Conservation (phyloP, 2,113 vertebrate genomes). For the Lagopus muta region DNA sequence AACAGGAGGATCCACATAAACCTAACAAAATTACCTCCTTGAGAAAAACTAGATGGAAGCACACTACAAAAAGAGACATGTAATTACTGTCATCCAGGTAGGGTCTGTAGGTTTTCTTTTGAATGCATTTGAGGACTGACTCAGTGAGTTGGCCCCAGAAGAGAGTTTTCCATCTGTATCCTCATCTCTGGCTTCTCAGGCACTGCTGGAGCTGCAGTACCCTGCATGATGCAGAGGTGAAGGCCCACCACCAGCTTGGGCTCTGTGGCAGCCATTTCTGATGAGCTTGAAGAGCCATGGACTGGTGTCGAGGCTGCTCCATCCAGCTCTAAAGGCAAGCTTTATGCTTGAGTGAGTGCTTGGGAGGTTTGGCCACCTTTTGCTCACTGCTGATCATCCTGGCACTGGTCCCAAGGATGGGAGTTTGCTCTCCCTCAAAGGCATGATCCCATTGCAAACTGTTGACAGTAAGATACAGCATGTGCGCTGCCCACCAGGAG, state of each 20-base stretch:
- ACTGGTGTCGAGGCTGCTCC: not conserved
- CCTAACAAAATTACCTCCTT: not conserved
- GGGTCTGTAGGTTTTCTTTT: not conserved
- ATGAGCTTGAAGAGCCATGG: rapidly evolving
- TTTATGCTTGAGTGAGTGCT: not conserved
- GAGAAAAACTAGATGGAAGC: not conserved
- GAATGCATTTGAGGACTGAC: not conserved
- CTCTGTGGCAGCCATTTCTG: not conserved
- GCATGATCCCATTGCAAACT: rapidly evolving
- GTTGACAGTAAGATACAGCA: not conserved
- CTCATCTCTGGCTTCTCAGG: not conserved
- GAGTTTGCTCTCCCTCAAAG: not conserved
- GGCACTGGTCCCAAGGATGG: rapidly evolving
- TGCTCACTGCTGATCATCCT: not conserved
- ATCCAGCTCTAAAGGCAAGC: not conserved
- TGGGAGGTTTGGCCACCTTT: not conserved
- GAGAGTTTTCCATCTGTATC: not conserved
- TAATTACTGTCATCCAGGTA: not conserved
- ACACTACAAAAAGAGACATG: not conserved
- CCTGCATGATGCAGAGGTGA: not conserved
- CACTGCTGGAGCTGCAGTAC: not conserved
- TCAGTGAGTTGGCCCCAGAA: not conserved
- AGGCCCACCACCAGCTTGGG: not conserved
- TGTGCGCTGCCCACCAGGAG: not conserved
- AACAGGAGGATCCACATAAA: not conserved